phyloP scores from a whole-genome alignment of 2,113 vertebrate genomes.

The Vicugna pacos region DNA sequence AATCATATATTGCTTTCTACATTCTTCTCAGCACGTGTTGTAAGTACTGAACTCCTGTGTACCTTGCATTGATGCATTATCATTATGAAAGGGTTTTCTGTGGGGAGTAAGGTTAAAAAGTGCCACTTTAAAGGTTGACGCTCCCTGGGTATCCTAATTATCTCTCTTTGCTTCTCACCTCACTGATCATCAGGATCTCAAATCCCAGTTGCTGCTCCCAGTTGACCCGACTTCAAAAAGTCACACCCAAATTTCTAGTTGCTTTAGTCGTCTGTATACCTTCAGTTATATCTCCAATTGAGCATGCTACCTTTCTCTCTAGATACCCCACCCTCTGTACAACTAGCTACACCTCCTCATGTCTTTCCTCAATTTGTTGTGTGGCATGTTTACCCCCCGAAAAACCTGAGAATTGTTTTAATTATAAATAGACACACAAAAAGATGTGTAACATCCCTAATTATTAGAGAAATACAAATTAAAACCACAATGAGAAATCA shows the following conservation, averaged over 20 bases:
- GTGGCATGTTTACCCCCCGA: neutral
- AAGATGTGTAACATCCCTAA: no score
- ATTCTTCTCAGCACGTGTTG: neutral
- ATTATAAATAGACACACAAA: no score
- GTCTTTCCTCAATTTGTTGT: neutral
- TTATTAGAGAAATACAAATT: no score
- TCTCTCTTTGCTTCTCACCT: neutral
- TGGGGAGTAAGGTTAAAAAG: neutral
- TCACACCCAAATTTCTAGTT: neutral
- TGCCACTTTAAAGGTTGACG: neutral
- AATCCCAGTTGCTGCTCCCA: neutral
- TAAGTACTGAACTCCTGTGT: neutral
- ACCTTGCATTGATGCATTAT: neutral
- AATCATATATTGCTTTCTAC: neutral
- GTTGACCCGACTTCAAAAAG: neutral
- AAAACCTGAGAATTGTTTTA: neutral
- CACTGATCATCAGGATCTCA: neutral
- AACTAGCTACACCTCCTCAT: neutral
- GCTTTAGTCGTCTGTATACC: neutral
- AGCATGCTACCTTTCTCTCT: neutral
- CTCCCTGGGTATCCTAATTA: neutral
- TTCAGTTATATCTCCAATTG: neutral
- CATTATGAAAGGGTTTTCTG: neutral
- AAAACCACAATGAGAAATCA: no score
- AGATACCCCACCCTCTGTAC: neutral